A percentile compares a stretch with the other conserved stretches of the same genome.
These are phyloP conservation scores for Melanitta fusca DNA, from an alignment of 2,797 vertebrate species.

Conservation along the genomic window DNA sequence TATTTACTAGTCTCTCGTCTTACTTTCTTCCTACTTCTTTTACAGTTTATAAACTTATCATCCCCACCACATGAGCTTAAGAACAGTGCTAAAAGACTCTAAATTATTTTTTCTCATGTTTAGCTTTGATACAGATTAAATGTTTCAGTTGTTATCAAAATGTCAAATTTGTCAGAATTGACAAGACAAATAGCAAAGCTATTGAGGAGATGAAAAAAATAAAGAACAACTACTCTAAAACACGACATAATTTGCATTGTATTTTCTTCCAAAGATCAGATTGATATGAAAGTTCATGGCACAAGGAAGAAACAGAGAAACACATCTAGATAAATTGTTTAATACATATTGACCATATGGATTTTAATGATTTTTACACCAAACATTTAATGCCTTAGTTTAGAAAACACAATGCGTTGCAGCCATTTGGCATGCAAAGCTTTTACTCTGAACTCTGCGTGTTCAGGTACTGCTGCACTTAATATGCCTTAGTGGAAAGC, in stretches of 20 bases:
- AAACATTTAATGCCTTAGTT: not conserved
- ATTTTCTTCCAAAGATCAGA: constrained; percentile 53
- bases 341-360: not conserved
- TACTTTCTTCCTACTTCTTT: no score
- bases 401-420: not conserved
- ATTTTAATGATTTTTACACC: constrained; percentile 16
- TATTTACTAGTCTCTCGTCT: not conserved
- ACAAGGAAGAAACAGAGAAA: constrained; percentile 8
- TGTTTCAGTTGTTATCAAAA: not conserved
- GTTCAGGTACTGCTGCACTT: not conserved
- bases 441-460: not conserved
- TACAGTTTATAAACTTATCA: not conserved
- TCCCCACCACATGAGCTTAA: not conserved
- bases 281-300: not conserved
- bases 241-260: not conserved
- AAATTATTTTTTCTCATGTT: not conserved
- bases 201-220: not conserved
- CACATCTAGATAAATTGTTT: not conserved
- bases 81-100: not conserved
- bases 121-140: not conserved
- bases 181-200: not conserved
- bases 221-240: not conserved
- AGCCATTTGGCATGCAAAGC: not conserved
- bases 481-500: not conserved
- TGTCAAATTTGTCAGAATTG: not conserved